These are phyloP conservation scores for Caranx ignobilis DNA, from an alignment of 2,113 vertebrate genomes.

Conservation along the genomic window DNA sequence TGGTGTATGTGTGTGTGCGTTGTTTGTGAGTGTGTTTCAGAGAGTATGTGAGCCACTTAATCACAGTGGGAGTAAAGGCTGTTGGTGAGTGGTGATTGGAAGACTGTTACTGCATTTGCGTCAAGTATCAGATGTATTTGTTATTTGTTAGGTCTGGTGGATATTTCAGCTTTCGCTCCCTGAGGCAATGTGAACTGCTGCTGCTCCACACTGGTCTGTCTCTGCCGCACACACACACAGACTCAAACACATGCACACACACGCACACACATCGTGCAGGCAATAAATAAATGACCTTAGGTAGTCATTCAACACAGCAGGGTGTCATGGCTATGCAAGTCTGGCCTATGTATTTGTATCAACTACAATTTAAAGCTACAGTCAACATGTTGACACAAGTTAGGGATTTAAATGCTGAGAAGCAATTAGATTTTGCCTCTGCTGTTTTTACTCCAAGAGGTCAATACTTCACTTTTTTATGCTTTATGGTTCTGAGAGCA, in stretches of 20 bases:
- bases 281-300: constrained; percentile 74
- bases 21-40: not conserved
- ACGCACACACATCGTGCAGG: constrained; percentile 1
- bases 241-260: not conserved
- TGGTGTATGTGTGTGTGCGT: not conserved
- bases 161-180: constrained; percentile 45
- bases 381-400: not conserved
- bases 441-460: not conserved
- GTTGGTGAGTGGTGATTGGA: not conserved
- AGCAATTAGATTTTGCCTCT: not conserved
- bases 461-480: not conserved
- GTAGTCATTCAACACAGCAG: constrained; percentile 40
- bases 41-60: constrained; percentile 9
- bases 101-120: constrained; percentile 9
- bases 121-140: constrained; percentile 44
- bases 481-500: not conserved
- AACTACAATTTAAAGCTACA: constrained; percentile 20
- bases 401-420: not conserved
- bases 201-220: constrained; percentile 37
- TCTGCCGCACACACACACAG: constrained; percentile 19
- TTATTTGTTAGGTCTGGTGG: constrained; percentile 37
- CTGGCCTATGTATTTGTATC: constrained; percentile 13
- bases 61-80: constrained; percentile 11
- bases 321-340: constrained; percentile 23
- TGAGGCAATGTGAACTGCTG: constrained; percentile 21